These are phyloP conservation scores for Philhelius pedissequus DNA, from an alignment of 2,888 invertebrate genomes.

Conservation along the genomic window DNA sequence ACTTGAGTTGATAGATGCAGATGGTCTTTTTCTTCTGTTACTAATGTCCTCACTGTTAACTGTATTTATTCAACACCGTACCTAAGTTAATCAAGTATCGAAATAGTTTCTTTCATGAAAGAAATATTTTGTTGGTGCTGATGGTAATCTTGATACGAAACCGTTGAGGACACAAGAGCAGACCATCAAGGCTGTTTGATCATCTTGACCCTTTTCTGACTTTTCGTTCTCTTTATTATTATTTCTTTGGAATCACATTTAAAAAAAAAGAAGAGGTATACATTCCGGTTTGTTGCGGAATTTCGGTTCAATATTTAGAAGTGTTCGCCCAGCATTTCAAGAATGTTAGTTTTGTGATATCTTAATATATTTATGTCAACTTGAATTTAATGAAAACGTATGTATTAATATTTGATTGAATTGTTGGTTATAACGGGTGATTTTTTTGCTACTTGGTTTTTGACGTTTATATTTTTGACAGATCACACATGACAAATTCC, in stretches of 20 bases:
- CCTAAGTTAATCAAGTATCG: slow-evolving; percentile 39
- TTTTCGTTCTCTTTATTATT: neutral
- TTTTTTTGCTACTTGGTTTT: too few relatives aligned
- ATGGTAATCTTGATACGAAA: slow-evolving; percentile 54
- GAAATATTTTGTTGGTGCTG: slow-evolving; percentile 16
- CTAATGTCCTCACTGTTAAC: slow-evolving; percentile 44
- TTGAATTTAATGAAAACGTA: neutral
- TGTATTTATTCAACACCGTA: slow-evolving; percentile 56
- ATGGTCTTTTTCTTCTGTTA: neutral
- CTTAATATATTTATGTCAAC: neutral
- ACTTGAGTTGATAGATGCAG: neutral
- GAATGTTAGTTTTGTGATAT: neutral
- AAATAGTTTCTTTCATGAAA: slow-evolving; percentile 42
- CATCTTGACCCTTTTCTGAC: neutral
- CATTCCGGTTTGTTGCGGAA: slow-evolving; percentile 8
- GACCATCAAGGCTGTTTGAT: neutral
- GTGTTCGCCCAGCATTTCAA: neutral
- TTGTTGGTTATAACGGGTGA: neutral
- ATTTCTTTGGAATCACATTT: neutral
- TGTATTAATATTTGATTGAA: neutral
- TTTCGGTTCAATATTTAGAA: neutral
- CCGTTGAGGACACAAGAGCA: slow-evolving; percentile 21
- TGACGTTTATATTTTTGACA: too few relatives aligned
- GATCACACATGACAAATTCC: too few relatives aligned
- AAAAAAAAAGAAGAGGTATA: neutral